Conservation (phyloP, 1,140 invertebrate species). For the Berghia stephanieae region DNA sequence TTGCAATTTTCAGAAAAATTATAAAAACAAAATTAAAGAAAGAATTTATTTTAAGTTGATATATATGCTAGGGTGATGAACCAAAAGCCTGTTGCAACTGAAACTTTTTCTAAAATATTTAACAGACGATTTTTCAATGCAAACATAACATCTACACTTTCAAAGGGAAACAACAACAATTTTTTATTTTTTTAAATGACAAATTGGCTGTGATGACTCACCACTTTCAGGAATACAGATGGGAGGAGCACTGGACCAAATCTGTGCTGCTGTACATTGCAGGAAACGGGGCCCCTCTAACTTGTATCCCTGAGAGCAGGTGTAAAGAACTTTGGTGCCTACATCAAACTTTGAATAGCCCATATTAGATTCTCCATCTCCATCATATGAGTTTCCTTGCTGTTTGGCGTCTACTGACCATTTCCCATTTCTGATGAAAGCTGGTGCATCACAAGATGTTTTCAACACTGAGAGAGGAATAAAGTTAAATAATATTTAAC, state of each 20-base stretch:
- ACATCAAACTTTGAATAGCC: slow-evolving; percentile 33
- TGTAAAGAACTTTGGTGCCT: slow-evolving; percentile 40
- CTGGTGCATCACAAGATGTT: slow-evolving; percentile 32
- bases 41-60: not conserved
- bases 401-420: slow-evolving; percentile 27
- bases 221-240: slow-evolving; percentile 36
- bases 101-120: not conserved
- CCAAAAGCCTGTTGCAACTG: not conserved
- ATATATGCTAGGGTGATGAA: not conserved
- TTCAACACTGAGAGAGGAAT: slow-evolving; percentile 31
- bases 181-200: too few species aligned
- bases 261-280: slow-evolving; percentile 27
- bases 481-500: not conserved
- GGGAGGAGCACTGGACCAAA: slow-evolving; percentile 42
- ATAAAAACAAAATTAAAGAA: not conserved
- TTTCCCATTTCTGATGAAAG: slow-evolving; percentile 35
- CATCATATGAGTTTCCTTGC: not conserved
- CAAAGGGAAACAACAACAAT: not conserved
- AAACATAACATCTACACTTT: not conserved
- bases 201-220: slow-evolving; percentile 5
- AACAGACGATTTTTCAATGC: not conserved
- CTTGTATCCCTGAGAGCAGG: slow-evolving; percentile 39
- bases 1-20: not conserved
- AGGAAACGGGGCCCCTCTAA: slow-evolving; percentile 35
- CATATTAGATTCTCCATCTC: not conserved